These are phyloP conservation scores for Cantharis rustica DNA, from an alignment of 2,888 invertebrate genomes.

Conservation along the genomic window DNA sequence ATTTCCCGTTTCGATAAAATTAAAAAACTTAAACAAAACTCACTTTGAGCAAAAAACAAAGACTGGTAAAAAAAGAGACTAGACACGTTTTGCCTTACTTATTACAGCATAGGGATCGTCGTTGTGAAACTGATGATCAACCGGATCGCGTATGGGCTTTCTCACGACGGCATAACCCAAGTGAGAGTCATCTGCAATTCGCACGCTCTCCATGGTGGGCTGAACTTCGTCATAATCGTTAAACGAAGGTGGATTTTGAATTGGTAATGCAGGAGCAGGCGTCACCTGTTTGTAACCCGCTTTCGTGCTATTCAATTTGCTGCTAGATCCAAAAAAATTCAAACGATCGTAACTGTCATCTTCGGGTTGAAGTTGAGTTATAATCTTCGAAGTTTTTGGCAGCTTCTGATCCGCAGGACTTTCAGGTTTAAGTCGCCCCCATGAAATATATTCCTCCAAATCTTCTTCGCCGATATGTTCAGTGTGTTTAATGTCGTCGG, in stretches of 20 bases:
- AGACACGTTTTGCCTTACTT: conserved; percentile 84
- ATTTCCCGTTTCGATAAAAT: neutral
- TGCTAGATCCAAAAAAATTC: conserved; percentile 79
- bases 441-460: conserved; percentile 53
- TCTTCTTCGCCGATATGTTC: conserved; percentile 60
- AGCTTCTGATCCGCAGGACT: conserved; percentile 44
- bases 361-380: conserved; percentile 50
- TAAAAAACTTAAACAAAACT: neutral
- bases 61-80: conserved; percentile 44
- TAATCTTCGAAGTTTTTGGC: conserved; percentile 62
- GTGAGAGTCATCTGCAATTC: conserved; percentile 80
- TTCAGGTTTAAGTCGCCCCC: conserved; percentile 50
- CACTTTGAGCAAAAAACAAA: neutral
- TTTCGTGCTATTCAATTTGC: conserved; percentile 67
- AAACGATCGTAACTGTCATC: conserved; percentile 76
- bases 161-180: conserved; percentile 79
- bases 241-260: conserved; percentile 53
- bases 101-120: conserved; percentile 82
- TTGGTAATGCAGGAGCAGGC: conserved; percentile 50
- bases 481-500: conserved; percentile 73
- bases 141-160: conserved; percentile 64
- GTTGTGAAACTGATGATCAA: conserved; percentile 74
- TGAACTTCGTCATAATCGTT: conserved; percentile 79
- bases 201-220: conserved; percentile 66
- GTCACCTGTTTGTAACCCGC: conserved; percentile 74